Evolutionary conservation across 2,888 invertebrate species (phyloP).

Genomic region (Catocala nupta): DNA sequence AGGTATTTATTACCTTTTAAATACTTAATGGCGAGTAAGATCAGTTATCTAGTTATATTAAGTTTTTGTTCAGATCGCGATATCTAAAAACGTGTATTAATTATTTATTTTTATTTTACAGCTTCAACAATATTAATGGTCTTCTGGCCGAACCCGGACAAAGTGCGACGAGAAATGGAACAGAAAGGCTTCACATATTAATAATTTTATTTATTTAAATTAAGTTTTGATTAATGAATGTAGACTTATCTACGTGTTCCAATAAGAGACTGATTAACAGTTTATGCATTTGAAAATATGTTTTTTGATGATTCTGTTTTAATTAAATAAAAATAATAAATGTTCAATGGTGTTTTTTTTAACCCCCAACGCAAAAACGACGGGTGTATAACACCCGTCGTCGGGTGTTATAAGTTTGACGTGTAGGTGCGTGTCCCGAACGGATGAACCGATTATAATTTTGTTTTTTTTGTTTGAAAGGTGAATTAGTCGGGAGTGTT

Average conservation of each 20-base stretch:
- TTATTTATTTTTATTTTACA: slow-evolving; percentile 44
- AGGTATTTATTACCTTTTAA: too few species aligned
- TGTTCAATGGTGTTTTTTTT: background rate
- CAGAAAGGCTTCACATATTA: slow-evolving; percentile 74
- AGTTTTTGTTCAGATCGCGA: too few species aligned
- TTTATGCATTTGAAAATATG: slow-evolving; percentile 38
- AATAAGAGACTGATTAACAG: slow-evolving; percentile 49
- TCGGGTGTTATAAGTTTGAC: too few species aligned
- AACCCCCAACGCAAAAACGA: too few species aligned
- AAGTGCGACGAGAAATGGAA: slow-evolving; percentile 74
- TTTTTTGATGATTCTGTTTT: slow-evolving; percentile 30
- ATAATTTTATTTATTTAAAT: background rate
- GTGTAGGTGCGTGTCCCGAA: too few species aligned
- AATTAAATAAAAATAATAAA: slow-evolving; percentile 9
- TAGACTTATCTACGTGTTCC: slow-evolving; percentile 27
- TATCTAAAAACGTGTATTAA: too few species aligned
- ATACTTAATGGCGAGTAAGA: too few species aligned
- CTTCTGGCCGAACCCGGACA: slow-evolving; percentile 79
- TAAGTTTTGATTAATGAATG: background rate
- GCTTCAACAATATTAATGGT: slow-evolving; percentile 75
- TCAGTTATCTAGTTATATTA: too few species aligned
- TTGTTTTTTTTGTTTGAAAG: too few species aligned
- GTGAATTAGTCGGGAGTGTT: too few species aligned
- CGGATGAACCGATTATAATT: too few species aligned
- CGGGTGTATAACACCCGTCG: too few species aligned